Percentiles rank a stretch among this genome's conserved stretches.
These are phyloP conservation scores for Sinocyclocheilus anshuiensis DNA, from an alignment of 2,113 vertebrate genomes.

Conservation along the genomic window DNA sequence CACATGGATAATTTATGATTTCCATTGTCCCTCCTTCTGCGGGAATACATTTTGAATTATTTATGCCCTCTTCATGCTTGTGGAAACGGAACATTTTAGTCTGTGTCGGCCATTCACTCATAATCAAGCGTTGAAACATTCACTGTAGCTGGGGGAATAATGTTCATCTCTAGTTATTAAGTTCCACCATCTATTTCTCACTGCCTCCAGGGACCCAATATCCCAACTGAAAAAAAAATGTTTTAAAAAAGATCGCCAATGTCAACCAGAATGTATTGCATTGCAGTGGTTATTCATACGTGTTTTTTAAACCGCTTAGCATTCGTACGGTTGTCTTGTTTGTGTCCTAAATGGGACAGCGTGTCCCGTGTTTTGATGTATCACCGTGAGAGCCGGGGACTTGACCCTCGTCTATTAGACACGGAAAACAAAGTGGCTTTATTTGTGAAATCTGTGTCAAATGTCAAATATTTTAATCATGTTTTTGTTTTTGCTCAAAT, in stretches of 20 bases:
- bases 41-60: constrained; percentile 99
- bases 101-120: constrained; percentile 94
- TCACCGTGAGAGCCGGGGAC: constrained; percentile 54
- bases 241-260: neutral
- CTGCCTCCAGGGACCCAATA: constrained; percentile 78
- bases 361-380: constrained; percentile 59
- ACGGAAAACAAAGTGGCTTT: constrained; percentile 65
- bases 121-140: constrained; percentile 67
- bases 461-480: constrained; percentile 75
- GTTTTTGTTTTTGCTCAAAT: constrained; percentile 77
- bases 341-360: constrained; percentile 50
- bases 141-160: constrained; percentile 88
- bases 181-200: constrained; percentile 93
- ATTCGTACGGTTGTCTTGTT: constrained; percentile 24
- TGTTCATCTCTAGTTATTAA: constrained; percentile 97
- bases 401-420: constrained; percentile 65
- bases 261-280: constrained; percentile 62
- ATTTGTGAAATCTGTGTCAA: constrained; percentile 75
- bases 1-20: constrained; percentile 97
- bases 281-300: constrained; percentile 44
- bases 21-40: constrained; percentile 90
- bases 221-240: neutral
- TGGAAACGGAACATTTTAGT: constrained; percentile 98
- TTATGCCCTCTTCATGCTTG: constrained; percentile 93
- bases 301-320: neutral